Base-by-base conservation (phyloP, 2,113 vertebrate species). In the Deroptyus accipitrinus region DNA sequence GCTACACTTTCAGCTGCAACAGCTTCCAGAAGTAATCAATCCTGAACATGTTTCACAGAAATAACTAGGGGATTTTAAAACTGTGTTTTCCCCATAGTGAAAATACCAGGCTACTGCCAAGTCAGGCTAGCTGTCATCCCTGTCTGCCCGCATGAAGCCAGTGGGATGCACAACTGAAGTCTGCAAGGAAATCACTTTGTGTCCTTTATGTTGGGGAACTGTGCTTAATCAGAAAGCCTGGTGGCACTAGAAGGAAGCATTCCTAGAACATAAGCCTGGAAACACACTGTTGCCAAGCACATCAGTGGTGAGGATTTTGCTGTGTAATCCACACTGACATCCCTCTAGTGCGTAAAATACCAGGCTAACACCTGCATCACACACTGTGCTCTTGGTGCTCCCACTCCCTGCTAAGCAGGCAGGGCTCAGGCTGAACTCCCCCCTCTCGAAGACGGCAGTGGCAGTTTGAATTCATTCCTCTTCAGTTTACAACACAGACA, bases 11-110 rank as follows among this genome's bases (percentile, higher is more conserved):
- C 81, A 94, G 78, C 87, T 87, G 87, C 91, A 94, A 15, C 67
- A 79, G 49, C 86, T 91, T 93, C 87, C 75, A 90, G 46, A 73
- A 90, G 85, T n/a, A 69, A 95, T 91, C 85, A 54, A 83, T 93
- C 87, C 51, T 51, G 67, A 85, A 42, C n/a, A 7, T 13, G 79
- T 83, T 93, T 80, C 85, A 76, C 90, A 89, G 27, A 85, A 92
- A 89, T 30, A 77, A 42, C 52, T 9, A 22, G 52, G 78, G 79
- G 82, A 73, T 75, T 76, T 55, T 52, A 82, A 93, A 87, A 63
- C 87, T 85, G 70, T 72, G 51, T 41, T 87, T 85, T 84, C 78
- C 83, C 90, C 75, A 30, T 13, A 16, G 89, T 46, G 75, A 85
- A 70, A 90, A 91, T 30, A 37, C 25, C 78, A 90, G 49, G 67